Percentiles rank a stretch among this genome's conserved stretches.
phyloP scores from a whole-genome alignment of 2,888 invertebrate genomes.

The Sicus ferrugineus region DNA sequence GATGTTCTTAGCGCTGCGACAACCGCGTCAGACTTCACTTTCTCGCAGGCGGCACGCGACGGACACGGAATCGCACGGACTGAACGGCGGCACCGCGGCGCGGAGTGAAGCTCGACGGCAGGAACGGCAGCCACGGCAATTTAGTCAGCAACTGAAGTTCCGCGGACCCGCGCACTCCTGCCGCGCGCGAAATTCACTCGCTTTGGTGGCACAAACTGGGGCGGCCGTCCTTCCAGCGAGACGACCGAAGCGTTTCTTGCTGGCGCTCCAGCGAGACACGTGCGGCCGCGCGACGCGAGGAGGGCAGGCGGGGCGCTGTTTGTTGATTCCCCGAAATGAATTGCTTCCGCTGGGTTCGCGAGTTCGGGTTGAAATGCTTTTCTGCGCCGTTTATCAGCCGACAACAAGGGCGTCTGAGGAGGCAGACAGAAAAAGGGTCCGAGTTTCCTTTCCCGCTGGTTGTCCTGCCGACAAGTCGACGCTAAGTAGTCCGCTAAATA shows the following conservation, averaged over 20 bases:
- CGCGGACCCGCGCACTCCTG: slow-evolving; percentile 1
- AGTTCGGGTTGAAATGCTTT: neutral
- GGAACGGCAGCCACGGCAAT: neutral
- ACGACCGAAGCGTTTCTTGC: slow-evolving; percentile 25
- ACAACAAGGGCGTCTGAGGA: neutral
- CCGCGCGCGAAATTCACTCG: slow-evolving; percentile 31
- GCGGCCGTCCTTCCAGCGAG: slow-evolving; percentile 3
- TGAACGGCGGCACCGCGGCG: neutral
- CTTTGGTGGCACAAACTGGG: slow-evolving; percentile 19
- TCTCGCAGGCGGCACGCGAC: neutral
- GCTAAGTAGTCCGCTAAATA: too few relatives aligned
- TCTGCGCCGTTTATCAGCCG: neutral
- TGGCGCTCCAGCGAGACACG: neutral
- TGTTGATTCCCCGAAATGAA: neutral
- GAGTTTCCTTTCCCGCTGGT: too few relatives aligned
- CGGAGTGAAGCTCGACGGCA: neutral
- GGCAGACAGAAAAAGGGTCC: neutral
- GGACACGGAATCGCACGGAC: neutral
- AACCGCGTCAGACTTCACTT: slow-evolving; percentile 14
- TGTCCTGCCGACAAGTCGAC: too few relatives aligned
- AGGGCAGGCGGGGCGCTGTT: neutral
- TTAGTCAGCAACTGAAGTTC: slow-evolving; percentile 5
- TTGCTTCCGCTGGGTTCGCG: neutral
- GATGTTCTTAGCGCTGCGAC: slow-evolving; percentile 16
- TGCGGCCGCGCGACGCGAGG: neutral